A percentile compares a stretch with the other conserved stretches of the same genome.
These are phyloP conservation scores for Echeneis naucrates DNA, from an alignment of 2,797 vertebrate genomes.

Conservation along the genomic window DNA sequence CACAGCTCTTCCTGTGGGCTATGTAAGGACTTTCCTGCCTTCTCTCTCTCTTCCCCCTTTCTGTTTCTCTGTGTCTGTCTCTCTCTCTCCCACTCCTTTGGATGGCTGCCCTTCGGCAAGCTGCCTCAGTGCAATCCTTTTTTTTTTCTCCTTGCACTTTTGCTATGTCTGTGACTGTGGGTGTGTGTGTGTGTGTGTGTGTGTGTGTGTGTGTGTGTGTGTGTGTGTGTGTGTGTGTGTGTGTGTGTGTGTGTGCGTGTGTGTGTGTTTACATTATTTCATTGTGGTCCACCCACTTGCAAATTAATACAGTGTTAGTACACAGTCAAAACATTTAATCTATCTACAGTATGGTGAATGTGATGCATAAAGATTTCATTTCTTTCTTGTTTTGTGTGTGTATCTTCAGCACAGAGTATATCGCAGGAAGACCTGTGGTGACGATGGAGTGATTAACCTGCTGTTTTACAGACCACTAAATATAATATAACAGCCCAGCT, in stretches of 20 bases:
- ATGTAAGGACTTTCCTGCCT: constrained; percentile 92
- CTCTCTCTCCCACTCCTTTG: constrained; percentile 78
- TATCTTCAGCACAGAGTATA: constrained; percentile 5
- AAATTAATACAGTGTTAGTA: constrained; percentile 43
- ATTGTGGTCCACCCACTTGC: constrained; percentile 22
- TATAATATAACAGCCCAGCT: constrained; percentile 31
- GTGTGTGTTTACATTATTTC: constrained; percentile 40
- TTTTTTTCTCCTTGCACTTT: constrained; percentile 66
- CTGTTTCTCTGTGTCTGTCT: constrained; percentile 39
- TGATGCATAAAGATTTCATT: constrained; percentile 3
- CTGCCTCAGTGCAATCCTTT: constrained; percentile 70
- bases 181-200: constrained; percentile 11
- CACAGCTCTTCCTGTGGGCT: constrained; percentile 89
- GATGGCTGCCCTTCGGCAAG: constrained; percentile 80
- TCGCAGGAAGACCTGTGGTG: constrained; percentile 23
- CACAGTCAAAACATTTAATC: constrained; percentile 36
- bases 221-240: constrained; percentile 41
- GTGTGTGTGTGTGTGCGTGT: constrained; percentile 17
- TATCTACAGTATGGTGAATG: constrained; percentile 14
- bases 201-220: constrained; percentile 12
- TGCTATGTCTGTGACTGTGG: constrained; percentile 16
- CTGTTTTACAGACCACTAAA: constrained; percentile 41
- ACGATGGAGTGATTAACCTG: constrained; percentile 53
- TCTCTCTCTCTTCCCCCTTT: constrained; percentile 62
- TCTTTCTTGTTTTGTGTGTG: no score